Percentiles rank a stretch among this genome's conserved stretches.
Evolutionary conservation across 2,113 vertebrate species (phyloP).

Genomic region (Hipposideros armiger): DNA sequence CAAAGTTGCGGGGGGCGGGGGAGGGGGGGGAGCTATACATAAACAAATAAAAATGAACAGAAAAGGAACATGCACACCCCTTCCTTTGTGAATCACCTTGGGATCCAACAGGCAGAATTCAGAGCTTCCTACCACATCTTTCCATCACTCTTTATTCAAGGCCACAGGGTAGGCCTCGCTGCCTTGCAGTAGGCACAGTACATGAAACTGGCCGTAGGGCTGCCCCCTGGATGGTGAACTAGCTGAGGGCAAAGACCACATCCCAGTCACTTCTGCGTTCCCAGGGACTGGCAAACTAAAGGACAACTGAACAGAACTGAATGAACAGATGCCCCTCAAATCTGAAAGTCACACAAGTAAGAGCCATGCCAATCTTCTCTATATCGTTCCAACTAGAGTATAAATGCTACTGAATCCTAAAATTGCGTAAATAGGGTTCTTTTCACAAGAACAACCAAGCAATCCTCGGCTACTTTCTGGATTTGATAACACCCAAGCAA

Average conservation of each 20-base stretch:
- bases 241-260: background rate
- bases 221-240: background rate
- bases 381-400: fast-evolving
- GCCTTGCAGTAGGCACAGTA: background rate
- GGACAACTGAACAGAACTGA: background rate
- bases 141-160: background rate
- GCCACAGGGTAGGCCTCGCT: background rate
- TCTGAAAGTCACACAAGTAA: background rate
- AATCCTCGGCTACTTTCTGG: background rate
- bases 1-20: background rate
- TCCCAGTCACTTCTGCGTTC: background rate
- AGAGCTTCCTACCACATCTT: background rate
- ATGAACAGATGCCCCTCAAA: background rate
- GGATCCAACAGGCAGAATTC: background rate
- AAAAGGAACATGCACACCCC: background rate
- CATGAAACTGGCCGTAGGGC: background rate
- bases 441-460: background rate
- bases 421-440: background rate
- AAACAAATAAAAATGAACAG: background rate
- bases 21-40: background rate
- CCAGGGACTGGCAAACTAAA: background rate
- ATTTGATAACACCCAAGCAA: background rate
- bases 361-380: background rate
- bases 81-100: background rate
- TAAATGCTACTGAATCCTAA: background rate